These are phyloP conservation scores for Sorex araneus DNA, from an alignment of 2,113 vertebrate genomes.

Conservation along the genomic window DNA sequence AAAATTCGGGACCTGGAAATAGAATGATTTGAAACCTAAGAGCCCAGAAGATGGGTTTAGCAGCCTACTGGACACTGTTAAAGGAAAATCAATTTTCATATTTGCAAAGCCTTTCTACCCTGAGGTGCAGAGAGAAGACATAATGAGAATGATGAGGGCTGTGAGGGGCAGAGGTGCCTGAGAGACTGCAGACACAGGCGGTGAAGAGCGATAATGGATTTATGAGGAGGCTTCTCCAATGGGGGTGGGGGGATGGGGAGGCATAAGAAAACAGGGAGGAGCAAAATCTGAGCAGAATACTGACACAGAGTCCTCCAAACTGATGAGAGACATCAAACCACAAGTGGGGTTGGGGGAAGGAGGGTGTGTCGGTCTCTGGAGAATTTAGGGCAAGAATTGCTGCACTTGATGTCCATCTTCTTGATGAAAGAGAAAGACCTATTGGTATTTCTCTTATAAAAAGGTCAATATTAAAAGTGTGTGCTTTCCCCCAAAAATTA, in stretches of 20 bases:
- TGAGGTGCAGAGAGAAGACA: neutral
- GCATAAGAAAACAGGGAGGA: neutral
- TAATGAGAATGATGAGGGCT: neutral
- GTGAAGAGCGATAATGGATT: neutral
- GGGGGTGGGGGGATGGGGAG: neutral
- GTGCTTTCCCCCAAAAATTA: neutral
- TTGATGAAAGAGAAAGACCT: neutral
- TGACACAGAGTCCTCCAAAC: neutral
- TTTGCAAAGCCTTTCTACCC: neutral
- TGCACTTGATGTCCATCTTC: neutral
- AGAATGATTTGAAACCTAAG: neutral
- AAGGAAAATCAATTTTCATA: neutral
- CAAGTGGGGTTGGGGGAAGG: neutral
- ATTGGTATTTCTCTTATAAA: neutral
- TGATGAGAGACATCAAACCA: neutral
- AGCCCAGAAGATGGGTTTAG: neutral
- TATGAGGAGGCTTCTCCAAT: neutral
- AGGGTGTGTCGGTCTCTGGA: neutral
- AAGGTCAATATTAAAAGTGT: neutral
- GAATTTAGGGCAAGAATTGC: neutral
- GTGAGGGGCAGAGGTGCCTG: accelerated
- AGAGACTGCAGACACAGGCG: neutral
- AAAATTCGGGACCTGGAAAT: neutral
- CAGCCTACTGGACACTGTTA: neutral
- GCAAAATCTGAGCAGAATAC: neutral